A percentile compares a stretch with the other conserved stretches of the same genome.
phyloP scores from a whole-genome alignment of 2,888 invertebrate genomes.

The Troides oblongomaculatus region DNA sequence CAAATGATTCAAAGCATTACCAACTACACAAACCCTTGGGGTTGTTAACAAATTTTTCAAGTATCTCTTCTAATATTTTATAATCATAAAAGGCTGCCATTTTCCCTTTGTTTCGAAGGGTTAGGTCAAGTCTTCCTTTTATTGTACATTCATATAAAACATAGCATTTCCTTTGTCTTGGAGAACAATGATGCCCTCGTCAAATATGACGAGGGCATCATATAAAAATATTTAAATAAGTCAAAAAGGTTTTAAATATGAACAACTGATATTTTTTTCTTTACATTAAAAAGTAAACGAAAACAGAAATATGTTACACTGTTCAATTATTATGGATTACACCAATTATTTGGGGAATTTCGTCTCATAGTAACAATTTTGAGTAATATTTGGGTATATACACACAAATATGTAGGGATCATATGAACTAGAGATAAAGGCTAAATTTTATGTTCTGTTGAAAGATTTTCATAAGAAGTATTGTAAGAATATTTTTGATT shows the following conservation, averaged over 20 bases:
- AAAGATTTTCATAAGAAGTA: too few relatives aligned
- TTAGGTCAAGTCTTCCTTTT: slow-evolving; percentile 15
- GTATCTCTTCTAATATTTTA: slow-evolving; percentile 8
- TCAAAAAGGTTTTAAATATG: background rate
- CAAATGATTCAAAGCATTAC: too few relatives aligned
- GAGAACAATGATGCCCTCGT: slow-evolving; percentile 4
- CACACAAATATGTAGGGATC: background rate
- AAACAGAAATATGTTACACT: background rate
- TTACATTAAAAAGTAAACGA: background rate
- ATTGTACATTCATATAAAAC: slow-evolving; percentile 11
- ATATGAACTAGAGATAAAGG: too few relatives aligned
- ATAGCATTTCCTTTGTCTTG: slow-evolving; percentile 5
- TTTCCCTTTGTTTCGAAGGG: slow-evolving; percentile 18
- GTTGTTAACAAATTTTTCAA: slow-evolving; percentile 4
- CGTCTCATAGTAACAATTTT: background rate
- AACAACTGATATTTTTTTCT: background rate
- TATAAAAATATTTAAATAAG: background rate
- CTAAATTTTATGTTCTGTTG: too few relatives aligned
- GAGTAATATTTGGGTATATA: background rate
- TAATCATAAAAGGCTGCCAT: slow-evolving; percentile 2
- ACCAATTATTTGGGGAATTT: background rate
- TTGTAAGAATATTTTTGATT: too few relatives aligned
- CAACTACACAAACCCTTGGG: background rate
- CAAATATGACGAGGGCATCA: background rate
- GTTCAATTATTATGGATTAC: background rate